Percentiles rank a stretch among this genome's conserved stretches.
Conservation (phyloP, 2,888 invertebrate species). For the Folsomia manolachei region DNA sequence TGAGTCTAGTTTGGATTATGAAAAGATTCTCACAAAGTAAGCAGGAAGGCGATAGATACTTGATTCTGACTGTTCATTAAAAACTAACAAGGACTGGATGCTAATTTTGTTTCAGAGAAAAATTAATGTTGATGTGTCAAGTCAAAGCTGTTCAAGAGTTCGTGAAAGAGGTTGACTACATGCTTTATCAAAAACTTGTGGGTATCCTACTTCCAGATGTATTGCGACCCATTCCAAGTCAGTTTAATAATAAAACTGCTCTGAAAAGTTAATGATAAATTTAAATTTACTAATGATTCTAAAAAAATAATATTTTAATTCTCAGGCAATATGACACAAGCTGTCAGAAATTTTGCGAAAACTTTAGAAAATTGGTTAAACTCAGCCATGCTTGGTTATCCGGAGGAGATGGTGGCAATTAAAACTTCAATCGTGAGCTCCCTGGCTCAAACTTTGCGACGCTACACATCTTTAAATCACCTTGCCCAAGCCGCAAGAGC, state of each 20-base stretch:
- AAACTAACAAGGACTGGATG: not conserved
- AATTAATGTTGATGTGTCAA: slow-evolving; percentile 67
- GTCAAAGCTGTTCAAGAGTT: slow-evolving; percentile 72
- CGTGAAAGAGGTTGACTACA: slow-evolving; percentile 79
- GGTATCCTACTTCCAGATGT: slow-evolving; percentile 96
- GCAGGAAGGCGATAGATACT: no score
- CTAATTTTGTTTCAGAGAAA: slow-evolving; percentile 58
- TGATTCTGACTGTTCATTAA: no score
- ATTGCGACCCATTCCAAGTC: slow-evolving; percentile 86
- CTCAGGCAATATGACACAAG: slow-evolving; percentile 78
- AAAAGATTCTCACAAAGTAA: slow-evolving; percentile 71
- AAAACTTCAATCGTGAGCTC: slow-evolving; percentile 76
- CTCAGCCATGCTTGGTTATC: slow-evolving; percentile 77
- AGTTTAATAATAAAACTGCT: slow-evolving; percentile 48
- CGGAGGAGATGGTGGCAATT: slow-evolving; percentile 53
- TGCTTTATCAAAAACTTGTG: slow-evolving; percentile 92
- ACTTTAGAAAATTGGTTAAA: slow-evolving; percentile 85
- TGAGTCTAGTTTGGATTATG: slow-evolving; percentile 60
- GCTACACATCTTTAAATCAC: slow-evolving; percentile 96
- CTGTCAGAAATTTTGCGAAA: slow-evolving; percentile 88
- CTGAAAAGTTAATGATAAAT: no score
- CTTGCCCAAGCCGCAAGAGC: slow-evolving; percentile 93
- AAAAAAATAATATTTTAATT: not conserved
- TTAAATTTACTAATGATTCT: no score
- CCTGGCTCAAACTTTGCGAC: slow-evolving; percentile 88